Base-by-base conservation (phyloP, 2,797 vertebrate genomes). In the Phrynocephalus guinanensis region DNA sequence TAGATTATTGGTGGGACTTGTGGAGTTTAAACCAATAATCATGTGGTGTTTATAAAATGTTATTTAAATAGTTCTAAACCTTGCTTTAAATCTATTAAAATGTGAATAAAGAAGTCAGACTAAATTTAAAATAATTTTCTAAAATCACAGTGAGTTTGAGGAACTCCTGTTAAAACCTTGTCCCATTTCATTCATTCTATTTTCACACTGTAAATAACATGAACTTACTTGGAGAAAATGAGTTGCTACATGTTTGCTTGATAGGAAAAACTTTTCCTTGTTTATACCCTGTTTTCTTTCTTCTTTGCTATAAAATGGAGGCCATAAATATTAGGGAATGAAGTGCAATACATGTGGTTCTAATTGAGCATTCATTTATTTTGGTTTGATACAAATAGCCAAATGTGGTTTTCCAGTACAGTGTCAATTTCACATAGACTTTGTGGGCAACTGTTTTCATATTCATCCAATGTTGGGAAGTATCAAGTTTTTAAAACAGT, bases 1-100 rank as follows among this genome's bases (percentile, higher is more conserved):
- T 93, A 67, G 30, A 13, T 28, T 92, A 93, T 81, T 93, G 91
- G 84, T 90, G 83, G 76, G 92, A 88, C 95, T 95, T 94, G 83
- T 92, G 82, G 86, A 75, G 83, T 93, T 95, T 91, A 92, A 91
- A 56, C 89, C 84, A 72, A 82, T n/a, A 90, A 82, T 85, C 90
- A 90, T 82, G 72, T 8, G 84, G 50, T 79, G 89, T 63, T 95
- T 94, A 92, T 93, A 93, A 93, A 33, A 60, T 71, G 24, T 84
- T 18, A 38, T 60, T 83, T 60, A 24, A 73, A 73, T 56, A 2
- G n/a, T n/a, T 60, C 8, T 79, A 79, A 79, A 60, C n/a, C 18
- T 1, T 8, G n/a, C 16, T 60, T 8, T 79, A 79, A 79, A 60
- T 18, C n/a, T 1, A 87, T 86, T 91, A 60, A 72, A 86, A 70